Conservation (phyloP, 2,113 vertebrate species). For the Gobio gobio region DNA sequence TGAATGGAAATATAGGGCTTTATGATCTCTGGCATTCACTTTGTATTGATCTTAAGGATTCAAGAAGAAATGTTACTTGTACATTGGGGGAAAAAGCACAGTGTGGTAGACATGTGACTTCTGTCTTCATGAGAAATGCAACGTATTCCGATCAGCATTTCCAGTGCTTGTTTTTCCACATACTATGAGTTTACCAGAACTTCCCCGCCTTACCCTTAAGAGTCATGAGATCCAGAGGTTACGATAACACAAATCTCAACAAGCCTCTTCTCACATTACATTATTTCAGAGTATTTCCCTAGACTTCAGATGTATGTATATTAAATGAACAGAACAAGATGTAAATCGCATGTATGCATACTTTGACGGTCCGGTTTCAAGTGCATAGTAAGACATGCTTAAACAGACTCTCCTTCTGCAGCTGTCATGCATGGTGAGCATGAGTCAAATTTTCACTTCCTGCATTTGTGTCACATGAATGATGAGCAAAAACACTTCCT, state of each 20-base stretch:
- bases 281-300: not conserved
- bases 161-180: conserved; percentile 8
- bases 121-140: not conserved
- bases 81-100: not conserved
- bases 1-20: not conserved
- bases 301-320: not conserved
- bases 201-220: not conserved
- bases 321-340: not conserved
- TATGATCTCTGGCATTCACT: not conserved
- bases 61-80: not conserved
- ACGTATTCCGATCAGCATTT: not conserved
- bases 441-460: conserved; percentile 34
- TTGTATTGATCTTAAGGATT: not conserved
- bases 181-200: conserved; percentile 5
- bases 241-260: conserved; percentile 12
- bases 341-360: not conserved
- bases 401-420: not conserved
- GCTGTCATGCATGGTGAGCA: not conserved
- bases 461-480: conserved; percentile 45
- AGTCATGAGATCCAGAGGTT: conserved; percentile 41
- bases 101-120: not conserved
- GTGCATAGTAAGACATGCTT: not conserved
- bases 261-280: not conserved
- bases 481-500: conserved; percentile 31
- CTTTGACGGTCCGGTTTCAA: not conserved